Evolutionary conservation across 2,888 invertebrate species (phyloP).

Genomic region (Apamea anceps): DNA sequence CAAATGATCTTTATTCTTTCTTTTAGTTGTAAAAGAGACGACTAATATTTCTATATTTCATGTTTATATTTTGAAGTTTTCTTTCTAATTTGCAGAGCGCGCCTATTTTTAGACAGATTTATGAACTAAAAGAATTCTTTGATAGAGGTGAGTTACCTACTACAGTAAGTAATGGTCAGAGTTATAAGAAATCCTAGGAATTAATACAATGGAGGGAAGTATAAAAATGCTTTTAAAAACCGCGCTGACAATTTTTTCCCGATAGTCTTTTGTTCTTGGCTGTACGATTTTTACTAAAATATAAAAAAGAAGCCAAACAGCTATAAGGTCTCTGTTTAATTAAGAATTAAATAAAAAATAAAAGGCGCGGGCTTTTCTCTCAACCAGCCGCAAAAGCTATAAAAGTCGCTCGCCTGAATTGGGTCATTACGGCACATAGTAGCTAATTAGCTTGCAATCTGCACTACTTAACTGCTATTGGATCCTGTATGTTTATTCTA

Average conservation of each 20-base stretch:
- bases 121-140: background rate
- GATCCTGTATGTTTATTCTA: slow-evolving; percentile 25
- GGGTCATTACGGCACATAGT: slow-evolving; percentile 58
- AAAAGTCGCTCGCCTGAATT: slow-evolving; percentile 59
- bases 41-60: background rate
- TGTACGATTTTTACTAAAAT: slow-evolving; percentile 4
- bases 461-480: slow-evolving; percentile 53
- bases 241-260: background rate
- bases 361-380: slow-evolving; percentile 41
- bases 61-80: background rate
- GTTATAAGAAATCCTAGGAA: background rate
- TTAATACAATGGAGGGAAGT: background rate
- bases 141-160: background rate
- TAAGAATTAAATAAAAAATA: slow-evolving; percentile 57
- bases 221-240: slow-evolving; percentile 5
- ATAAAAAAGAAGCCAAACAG: slow-evolving; percentile 30
- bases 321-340: slow-evolving; percentile 49
- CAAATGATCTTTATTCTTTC: background rate
- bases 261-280: background rate
- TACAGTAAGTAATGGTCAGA: background rate
- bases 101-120: background rate
- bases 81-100: background rate
- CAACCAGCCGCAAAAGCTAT: slow-evolving; percentile 57
- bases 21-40: background rate
- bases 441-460: slow-evolving; percentile 64